Percentiles rank a stretch among this genome's conserved stretches.
Evolutionary conservation across 2,888 invertebrate species (phyloP).

Genomic region (Cyclophora punctaria): DNA sequence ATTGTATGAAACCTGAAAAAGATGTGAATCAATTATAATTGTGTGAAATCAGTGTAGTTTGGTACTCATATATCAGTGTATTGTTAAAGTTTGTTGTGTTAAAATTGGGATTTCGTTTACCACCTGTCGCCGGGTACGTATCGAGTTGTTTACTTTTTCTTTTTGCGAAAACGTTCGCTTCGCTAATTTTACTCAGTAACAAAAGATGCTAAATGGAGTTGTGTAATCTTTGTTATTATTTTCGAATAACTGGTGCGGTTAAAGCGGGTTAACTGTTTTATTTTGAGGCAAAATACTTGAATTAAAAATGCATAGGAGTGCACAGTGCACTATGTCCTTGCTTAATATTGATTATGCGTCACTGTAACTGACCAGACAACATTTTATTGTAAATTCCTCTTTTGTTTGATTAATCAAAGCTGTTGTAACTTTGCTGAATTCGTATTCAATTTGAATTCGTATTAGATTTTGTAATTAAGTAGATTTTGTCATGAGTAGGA

Average conservation of each 20-base stretch:
- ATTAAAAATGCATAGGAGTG: neutral
- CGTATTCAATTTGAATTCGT: too few species aligned
- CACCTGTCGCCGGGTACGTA: conserved; percentile 60
- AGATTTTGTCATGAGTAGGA: too few species aligned
- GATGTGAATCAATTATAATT: conserved; percentile 11
- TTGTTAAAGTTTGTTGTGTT: conserved; percentile 26
- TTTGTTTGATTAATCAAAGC: too few species aligned
- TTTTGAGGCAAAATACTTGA: neutral
- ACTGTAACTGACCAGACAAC: too few species aligned
- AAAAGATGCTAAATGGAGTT: neutral
- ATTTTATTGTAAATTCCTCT: too few species aligned
- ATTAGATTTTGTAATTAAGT: too few species aligned
- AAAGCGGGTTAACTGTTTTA: too few species aligned
- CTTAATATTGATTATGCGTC: too few species aligned
- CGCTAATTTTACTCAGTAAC: neutral
- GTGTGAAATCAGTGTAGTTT: conserved; percentile 18
- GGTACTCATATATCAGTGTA: conserved; percentile 19
- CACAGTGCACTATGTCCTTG: too few species aligned
- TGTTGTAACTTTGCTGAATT: too few species aligned
- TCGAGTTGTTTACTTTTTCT: conserved; percentile 23
- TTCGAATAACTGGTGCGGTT: neutral
- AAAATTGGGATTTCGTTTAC: conserved; percentile 16
- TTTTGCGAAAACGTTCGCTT: neutral
- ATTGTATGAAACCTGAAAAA: too few species aligned
- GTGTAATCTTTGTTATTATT: neutral